These are phyloP conservation scores for Odocoileus virginianus DNA, from an alignment of 2,113 vertebrate genomes.

Conservation along the genomic window DNA sequence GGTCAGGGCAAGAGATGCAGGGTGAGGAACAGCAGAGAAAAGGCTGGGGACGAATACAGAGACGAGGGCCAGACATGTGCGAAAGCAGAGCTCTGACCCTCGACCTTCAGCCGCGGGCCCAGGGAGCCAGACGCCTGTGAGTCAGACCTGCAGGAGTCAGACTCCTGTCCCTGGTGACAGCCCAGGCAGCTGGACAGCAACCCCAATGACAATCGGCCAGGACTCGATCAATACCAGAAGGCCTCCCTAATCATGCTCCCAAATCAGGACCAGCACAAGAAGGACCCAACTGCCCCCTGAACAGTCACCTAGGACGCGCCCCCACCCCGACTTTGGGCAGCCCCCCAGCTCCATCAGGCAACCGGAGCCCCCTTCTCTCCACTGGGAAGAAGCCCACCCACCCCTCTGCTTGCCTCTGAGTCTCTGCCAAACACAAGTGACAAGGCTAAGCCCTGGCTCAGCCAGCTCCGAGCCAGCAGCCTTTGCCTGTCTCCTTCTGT, in stretches of 20 bases:
- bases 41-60: fast-evolving
- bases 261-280: fast-evolving
- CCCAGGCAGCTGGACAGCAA: not conserved
- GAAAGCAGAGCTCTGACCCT: not conserved
- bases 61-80: not conserved
- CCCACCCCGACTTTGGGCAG: not conserved
- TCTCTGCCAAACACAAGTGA: not conserved
- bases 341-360: too few relatives aligned
- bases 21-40: fast-evolving
- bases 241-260: not conserved
- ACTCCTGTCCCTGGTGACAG: not conserved
- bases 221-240: fast-evolving
- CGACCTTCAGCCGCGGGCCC: fast-evolving
- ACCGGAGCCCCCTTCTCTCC: not conserved
- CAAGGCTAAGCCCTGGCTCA: not conserved
- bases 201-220: not conserved
- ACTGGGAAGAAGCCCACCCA: not conserved
- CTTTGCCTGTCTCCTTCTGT: too few relatives aligned
- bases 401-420: not conserved
- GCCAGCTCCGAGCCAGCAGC: not conserved
- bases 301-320: too few relatives aligned
- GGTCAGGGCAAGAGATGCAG: not conserved
- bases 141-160: not conserved
- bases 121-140: fast-evolving
- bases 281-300: not conserved